Percentiles rank a stretch among this genome's conserved stretches.
Evolutionary conservation across 2,113 vertebrate species (phyloP).

Genomic region (Pluvianellus socialis): DNA sequence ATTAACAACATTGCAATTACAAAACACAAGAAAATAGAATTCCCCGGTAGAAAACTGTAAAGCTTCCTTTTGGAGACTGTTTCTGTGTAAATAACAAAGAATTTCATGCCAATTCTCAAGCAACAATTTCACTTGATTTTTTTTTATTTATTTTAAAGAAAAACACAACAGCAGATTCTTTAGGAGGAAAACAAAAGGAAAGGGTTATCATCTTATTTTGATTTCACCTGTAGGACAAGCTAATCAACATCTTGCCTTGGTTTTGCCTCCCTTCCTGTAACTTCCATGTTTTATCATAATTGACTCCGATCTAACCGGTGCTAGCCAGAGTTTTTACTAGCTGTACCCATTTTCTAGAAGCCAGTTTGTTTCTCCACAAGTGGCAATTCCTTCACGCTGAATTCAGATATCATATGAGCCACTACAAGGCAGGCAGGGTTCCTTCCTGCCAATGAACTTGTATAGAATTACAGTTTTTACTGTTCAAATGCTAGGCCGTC

Average conservation of each 20-base stretch:
- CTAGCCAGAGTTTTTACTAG: background rate
- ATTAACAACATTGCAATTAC: background rate
- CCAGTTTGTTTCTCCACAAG: background rate
- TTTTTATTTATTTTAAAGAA: background rate
- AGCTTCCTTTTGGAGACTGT: background rate
- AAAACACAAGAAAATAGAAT: background rate
- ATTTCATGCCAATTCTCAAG: background rate
- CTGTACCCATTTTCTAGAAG: background rate
- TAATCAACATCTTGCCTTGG: background rate
- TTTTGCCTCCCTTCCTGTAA: background rate
- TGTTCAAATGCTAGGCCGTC: background rate
- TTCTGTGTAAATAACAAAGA: conserved; percentile 14
- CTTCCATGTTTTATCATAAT: background rate
- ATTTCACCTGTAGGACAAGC: background rate
- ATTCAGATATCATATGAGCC: accelerated
- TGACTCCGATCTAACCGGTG: background rate
- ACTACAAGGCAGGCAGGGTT: background rate
- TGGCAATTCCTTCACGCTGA: background rate
- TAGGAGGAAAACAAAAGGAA: background rate
- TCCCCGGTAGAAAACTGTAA: background rate
- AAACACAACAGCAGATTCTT: background rate
- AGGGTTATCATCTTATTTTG: background rate
- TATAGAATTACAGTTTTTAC: background rate
- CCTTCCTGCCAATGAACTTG: background rate
- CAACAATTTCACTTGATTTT: background rate